Base-by-base conservation (phyloP, 2,797 vertebrate species). In the Labroides dimidiatus region DNA sequence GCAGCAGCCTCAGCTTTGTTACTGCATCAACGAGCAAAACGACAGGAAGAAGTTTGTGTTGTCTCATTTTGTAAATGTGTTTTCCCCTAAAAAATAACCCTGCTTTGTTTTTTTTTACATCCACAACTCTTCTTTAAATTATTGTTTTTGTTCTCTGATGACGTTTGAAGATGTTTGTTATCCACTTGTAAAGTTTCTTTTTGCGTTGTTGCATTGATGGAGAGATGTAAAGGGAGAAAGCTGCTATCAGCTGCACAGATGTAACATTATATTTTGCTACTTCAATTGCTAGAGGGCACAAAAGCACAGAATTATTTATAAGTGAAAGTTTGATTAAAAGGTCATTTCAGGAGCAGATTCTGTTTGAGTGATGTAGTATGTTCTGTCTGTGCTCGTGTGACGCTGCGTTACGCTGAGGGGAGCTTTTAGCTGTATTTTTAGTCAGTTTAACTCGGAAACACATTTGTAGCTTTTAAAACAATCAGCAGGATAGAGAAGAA, bases 221-320 rank as follows among this genome's bases (percentile, higher is more conserved):
- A 87, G 75, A 83, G 60, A 15, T 84, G 64, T 68, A 77, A 89
- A 79, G 75, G 82, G 77, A 87, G 76, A 72, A 64, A 70, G 84
- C 80, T 87, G 70, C 76, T 80, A 52, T 12, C 19, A 48, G 73
- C 78, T 72, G 76, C 63, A 62, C 68, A 92, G 84, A 91, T 87
- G 83, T 87, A 81, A 92, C 82, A 83, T 80, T 93, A 91, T 96
- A 95, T 96, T 96, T 96, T 96, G 94, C 93, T 95, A 95, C 94
- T 95, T 95, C 93, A 96, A 96, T 91, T 88, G 91, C 62, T 87
- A 95, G 93, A 93, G 93, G 94, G 93, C 92, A 95, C 92, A 94
- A 94, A 94, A 95, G 93, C 94, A 95, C 92, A 96, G 91, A 95
- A 90, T 91, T 95, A 96, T 96, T 96, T 96, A 95, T 96, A 94